phyloP scores from a whole-genome alignment of 2,797 vertebrate species.

The Knipowitschia caucasica region DNA sequence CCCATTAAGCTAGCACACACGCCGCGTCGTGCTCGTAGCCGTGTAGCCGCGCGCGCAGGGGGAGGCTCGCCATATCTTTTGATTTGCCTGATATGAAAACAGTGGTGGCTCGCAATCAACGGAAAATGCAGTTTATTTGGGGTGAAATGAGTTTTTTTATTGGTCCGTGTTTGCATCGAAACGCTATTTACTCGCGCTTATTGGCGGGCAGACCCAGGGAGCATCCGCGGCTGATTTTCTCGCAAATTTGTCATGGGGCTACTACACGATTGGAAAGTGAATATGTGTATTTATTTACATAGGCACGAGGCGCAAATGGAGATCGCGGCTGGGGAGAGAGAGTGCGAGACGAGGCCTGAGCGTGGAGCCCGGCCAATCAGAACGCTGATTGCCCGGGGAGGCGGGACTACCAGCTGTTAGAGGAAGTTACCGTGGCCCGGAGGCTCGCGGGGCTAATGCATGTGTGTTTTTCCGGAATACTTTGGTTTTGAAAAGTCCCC shows the following conservation, averaged over 20 bases:
- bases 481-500: neutral
- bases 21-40: conserved; percentile 63
- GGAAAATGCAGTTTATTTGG: conserved; percentile 76
- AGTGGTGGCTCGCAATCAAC: conserved; percentile 74
- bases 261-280: conserved; percentile 62
- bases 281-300: conserved; percentile 66
- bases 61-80: conserved; percentile 68
- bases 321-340: conserved; percentile 47
- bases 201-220: conserved; percentile 62
- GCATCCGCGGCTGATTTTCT: conserved; percentile 67
- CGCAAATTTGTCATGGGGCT: conserved; percentile 70
- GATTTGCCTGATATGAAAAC: conserved; percentile 77
- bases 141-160: conserved; percentile 77
- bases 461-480: conserved; percentile 17
- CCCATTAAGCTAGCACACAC: conserved; percentile 59
- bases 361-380: conserved; percentile 54
- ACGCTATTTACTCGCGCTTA: conserved; percentile 71
- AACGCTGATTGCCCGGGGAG: conserved; percentile 47
- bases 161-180: conserved; percentile 72
- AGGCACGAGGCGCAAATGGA: conserved; percentile 34
- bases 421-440: conserved; percentile 27
- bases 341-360: conserved; percentile 25
- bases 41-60: conserved; percentile 52
- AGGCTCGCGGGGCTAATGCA: conserved; percentile 6
- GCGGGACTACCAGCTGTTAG: conserved; percentile 16